phyloP scores from a whole-genome alignment of 2,888 invertebrate species.

The Drosophila birchii region DNA sequence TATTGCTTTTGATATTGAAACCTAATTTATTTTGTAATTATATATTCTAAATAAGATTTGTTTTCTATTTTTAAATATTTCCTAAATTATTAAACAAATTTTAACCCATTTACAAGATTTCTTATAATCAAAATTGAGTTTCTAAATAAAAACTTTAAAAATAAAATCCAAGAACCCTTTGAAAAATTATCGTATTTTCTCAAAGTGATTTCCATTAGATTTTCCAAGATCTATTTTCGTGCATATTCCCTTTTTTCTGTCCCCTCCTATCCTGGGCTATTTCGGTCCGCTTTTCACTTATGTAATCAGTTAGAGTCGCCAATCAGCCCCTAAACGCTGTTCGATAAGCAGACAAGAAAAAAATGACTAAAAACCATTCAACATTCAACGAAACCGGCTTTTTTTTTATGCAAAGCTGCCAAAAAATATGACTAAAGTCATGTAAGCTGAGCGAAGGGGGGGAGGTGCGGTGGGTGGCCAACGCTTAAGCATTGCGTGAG shows the following conservation, averaged over 20 bases:
- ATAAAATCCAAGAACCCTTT: neutral
- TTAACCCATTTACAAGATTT: neutral
- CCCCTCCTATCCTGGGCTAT: constrained; percentile 6
- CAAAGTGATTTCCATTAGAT: neutral
- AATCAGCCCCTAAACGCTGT: constrained; percentile 71
- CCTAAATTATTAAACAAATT: neutral
- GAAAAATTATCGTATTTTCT: neutral
- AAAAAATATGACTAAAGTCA: constrained; percentile 57
- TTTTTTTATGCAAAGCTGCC: constrained; percentile 74
- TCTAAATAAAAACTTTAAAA: neutral
- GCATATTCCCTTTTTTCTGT: neutral
- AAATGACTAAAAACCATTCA: constrained; percentile 7
- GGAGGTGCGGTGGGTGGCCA: neutral
- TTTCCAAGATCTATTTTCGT: constrained; percentile 42
- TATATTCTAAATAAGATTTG: no score
- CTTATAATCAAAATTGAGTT: neutral
- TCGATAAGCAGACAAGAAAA: constrained; percentile 29
- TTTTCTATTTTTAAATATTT: neutral
- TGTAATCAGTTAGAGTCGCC: constrained; percentile 57
- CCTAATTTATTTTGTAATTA: no score
- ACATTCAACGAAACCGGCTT: constrained; percentile 68
- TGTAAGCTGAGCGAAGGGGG: constrained; percentile 18
- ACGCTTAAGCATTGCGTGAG: constrained; percentile 65
- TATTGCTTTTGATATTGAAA: no score
- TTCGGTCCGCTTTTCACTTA: constrained; percentile 50